These are phyloP conservation scores for Tenthredo amoena DNA, from an alignment of 2,888 invertebrate genomes.

Conservation along the genomic window DNA sequence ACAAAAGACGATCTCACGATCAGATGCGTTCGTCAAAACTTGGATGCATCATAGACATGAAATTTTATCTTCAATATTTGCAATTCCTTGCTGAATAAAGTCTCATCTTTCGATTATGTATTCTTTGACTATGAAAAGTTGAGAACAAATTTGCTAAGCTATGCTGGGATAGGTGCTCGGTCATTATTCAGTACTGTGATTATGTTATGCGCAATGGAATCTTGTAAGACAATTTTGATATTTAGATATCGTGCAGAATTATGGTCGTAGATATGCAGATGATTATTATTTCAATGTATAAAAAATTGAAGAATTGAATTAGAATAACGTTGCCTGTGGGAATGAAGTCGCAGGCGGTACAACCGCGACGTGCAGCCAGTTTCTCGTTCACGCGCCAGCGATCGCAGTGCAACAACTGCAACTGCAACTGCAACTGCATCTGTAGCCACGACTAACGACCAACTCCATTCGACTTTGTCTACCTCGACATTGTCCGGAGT, in stretches of 20 bases:
- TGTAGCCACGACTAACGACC: conserved; percentile 24
- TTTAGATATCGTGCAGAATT: background rate
- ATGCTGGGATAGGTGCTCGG: background rate
- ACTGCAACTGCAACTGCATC: conserved; percentile 6
- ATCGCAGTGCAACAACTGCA: conserved; percentile 32
- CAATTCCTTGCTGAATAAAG: background rate
- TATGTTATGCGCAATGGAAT: background rate
- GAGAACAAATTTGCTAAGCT: background rate
- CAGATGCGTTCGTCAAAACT: background rate
- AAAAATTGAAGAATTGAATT: conserved; percentile 15
- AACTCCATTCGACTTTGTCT: conserved; percentile 33
- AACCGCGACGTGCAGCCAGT: background rate
- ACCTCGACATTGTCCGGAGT: conserved; percentile 43
- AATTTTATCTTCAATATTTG: background rate
- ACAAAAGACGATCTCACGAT: conserved; percentile 34
- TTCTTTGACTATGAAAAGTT: background rate
- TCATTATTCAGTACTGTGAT: background rate
- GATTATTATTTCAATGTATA: background rate
- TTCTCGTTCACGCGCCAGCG: conserved; percentile 51
- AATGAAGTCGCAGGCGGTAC: conserved; percentile 11
- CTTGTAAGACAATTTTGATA: background rate
- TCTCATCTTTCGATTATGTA: background rate
- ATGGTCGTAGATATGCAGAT: background rate
- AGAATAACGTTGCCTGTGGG: conserved; percentile 16
- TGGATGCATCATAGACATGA: background rate